A percentile compares a stretch with the other conserved stretches of the same genome.
Conservation (phyloP, 2,113 vertebrate genomes). For the Pipra filicauda region DNA sequence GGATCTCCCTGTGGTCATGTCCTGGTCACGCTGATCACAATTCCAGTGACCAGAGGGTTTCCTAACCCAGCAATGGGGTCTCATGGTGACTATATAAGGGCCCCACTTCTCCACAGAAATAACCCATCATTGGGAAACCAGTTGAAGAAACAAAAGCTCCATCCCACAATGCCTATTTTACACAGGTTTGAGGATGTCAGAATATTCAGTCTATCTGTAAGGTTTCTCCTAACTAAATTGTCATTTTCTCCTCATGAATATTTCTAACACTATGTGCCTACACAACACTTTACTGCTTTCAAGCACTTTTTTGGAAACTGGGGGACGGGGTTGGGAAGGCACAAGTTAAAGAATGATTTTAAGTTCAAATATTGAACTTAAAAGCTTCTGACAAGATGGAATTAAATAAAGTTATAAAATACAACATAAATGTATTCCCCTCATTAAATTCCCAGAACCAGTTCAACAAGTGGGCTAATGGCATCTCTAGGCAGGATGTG, state of each 20-base stretch:
- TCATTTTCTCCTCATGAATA: not conserved
- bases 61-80: not conserved
- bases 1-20: not conserved
- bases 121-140: not conserved
- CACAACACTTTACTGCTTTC: not conserved
- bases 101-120: not conserved
- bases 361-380: not conserved
- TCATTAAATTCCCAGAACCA: conserved; percentile 25
- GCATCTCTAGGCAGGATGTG: not conserved
- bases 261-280: not conserved
- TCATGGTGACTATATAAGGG: not conserved
- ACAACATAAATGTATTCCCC: not conserved
- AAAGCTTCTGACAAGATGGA: not conserved
- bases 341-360: not conserved
- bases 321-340: not conserved
- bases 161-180: not conserved
- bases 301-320: not conserved
- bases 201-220: not conserved
- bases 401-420: conserved; percentile 6
- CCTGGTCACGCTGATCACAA: not conserved
- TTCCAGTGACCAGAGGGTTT: not conserved
- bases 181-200: not conserved
- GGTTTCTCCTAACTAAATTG: not conserved
- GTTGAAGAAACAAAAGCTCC: not conserved
- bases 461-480: conserved; percentile 24